phyloP scores from a whole-genome alignment of 2,888 invertebrate species.

The Hydrotaea cyrtoneurina region DNA sequence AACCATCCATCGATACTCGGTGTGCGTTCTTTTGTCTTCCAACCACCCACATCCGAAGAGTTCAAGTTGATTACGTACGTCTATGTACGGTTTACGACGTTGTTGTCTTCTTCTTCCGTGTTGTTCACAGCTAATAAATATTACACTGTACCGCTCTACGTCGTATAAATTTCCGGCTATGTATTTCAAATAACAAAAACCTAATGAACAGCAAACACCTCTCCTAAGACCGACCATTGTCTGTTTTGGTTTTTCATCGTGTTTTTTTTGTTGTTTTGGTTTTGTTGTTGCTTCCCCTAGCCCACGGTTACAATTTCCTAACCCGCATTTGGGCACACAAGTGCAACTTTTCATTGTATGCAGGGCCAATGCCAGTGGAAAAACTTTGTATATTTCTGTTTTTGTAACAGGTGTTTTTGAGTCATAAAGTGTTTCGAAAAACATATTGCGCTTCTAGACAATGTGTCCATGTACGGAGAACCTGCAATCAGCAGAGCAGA shows the following conservation, averaged over 20 bases:
- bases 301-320: constrained; percentile 26
- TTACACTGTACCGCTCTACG: not conserved
- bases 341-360: not conserved
- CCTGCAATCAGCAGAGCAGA: not conserved
- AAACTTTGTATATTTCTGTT: constrained; percentile 8
- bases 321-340: constrained; percentile 15
- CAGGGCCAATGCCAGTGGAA: constrained; percentile 44
- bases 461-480: constrained; percentile 31
- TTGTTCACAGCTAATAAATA: constrained; percentile 21
- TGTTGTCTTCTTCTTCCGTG: constrained; percentile 6
- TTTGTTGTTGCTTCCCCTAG: not conserved
- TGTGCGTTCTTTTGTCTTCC: constrained; percentile 1
- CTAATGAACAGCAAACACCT: not conserved
- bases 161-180: constrained; percentile 19
- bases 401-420: constrained; percentile 45
- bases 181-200: constrained; percentile 8
- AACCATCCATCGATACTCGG: not conserved
- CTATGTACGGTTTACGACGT: not conserved
- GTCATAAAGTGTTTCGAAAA: not conserved
- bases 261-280: constrained; percentile 4
- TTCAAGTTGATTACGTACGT: not conserved
- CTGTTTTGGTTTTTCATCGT: constrained; percentile 2
- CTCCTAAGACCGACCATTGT: not conserved
- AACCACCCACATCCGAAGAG: not conserved
- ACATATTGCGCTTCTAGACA: not conserved